Conservation (phyloP, 2,797 vertebrate species). For the Alectoris magna region DNA sequence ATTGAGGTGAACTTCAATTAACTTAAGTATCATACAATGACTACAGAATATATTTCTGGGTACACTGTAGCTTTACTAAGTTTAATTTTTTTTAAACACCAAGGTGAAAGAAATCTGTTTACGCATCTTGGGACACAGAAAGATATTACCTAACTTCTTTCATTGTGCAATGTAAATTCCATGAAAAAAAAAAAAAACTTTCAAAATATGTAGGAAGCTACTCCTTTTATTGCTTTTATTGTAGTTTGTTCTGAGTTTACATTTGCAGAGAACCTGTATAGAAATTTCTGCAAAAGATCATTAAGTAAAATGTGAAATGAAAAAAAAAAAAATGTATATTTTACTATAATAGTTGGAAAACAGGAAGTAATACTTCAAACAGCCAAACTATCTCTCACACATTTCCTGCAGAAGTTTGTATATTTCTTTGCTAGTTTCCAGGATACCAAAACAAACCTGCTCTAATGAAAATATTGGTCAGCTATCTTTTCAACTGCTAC, state of each 20-base stretch:
- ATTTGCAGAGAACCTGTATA: not conserved
- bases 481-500: not conserved
- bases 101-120: not conserved
- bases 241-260: not conserved
- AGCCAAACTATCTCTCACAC: not conserved
- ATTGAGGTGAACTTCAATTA: conserved; percentile 29
- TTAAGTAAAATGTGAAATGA: not conserved
- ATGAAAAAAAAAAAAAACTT: not conserved
- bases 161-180: not conserved
- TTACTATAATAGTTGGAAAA: not conserved
- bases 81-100: not conserved
- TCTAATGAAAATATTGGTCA: not conserved
- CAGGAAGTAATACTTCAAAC: not conserved
- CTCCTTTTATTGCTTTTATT: not conserved
- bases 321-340: not conserved
- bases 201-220: not conserved
- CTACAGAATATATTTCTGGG: not conserved
- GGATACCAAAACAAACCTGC: not conserved
- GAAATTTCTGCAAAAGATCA: not conserved
- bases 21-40: not conserved
- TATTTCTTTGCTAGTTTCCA: not conserved
- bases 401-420: not conserved
- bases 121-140: not conserved
- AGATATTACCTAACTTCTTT: not conserved
- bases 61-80: not conserved